Base-by-base conservation (phyloP, 2,888 invertebrate species). In the Bombylius major region DNA sequence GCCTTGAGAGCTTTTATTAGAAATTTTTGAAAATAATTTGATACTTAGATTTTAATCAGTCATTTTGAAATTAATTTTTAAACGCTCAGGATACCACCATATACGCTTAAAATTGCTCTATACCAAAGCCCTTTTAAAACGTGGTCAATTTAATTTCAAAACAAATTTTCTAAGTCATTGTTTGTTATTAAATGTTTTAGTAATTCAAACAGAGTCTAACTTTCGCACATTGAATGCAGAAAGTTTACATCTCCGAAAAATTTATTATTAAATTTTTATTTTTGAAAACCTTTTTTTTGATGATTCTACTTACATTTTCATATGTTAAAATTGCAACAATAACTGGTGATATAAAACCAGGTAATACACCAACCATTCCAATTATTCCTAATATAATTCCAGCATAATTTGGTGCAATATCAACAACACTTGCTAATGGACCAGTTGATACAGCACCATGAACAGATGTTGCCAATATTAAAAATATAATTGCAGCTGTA, bases 361-460 rank as follows among this genome's bases (percentile, higher is more conserved):
- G 77, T 49, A 78, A 67, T 34, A 78, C 77, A 0, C 78, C 76
- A 45, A 82, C 70, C 65, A 80, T 76, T 54, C 82, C 82, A 50
- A 77, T 76, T n/a, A 83, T 74, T 0, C 84, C 84, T 51, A 84
- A 72, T 4, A 80, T 72, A 36, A 84, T 74, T 60, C 80, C 81
- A 67, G 71, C 67, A 71, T 74, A 69, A 67, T 82, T 83, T 1
- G 83, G 83, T 56, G 84, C 80, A 51, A 86, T 76, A 63, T 86
- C 86, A 9, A 86, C 83, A 56, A 83, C 77, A 54, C 78, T 80
- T 5, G 85, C 81, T 42, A 84, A 70, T 2, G 82, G 80, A 1
- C 85, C 84, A 0, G 83, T 80, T 1, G 83, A 82, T 4, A 82
- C 79, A 1, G 83, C 81, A 1, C 86, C 86, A 65, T 82, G 82